Percentiles rank a stretch among this genome's conserved stretches.
These are phyloP conservation scores for Psettodes erumei DNA, from an alignment of 2,113 vertebrate species.

Conservation along the genomic window DNA sequence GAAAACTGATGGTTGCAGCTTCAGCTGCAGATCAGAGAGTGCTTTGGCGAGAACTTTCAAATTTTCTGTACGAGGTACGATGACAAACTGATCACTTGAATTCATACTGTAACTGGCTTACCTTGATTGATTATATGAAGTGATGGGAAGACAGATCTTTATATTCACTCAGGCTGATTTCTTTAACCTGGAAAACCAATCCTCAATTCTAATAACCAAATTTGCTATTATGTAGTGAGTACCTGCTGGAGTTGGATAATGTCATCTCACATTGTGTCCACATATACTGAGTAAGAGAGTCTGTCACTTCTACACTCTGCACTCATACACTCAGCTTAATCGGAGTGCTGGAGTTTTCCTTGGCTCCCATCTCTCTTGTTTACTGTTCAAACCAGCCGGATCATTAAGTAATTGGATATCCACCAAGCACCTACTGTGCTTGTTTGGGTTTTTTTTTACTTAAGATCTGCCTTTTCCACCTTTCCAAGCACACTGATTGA, in stretches of 20 bases:
- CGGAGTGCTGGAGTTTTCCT: neutral
- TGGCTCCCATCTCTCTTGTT: conserved; percentile 28
- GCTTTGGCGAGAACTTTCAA: no score
- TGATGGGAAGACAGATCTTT: neutral
- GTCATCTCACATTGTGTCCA: neutral
- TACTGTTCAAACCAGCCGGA: conserved; percentile 30
- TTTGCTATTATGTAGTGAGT: neutral
- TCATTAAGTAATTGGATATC: conserved; percentile 36
- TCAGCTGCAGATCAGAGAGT: no score
- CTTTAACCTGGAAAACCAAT: neutral
- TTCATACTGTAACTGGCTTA: neutral
- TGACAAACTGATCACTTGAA: no score
- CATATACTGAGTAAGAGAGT: neutral
- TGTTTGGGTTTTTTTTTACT: conserved; percentile 27
- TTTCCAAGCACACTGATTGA: conserved; percentile 26
- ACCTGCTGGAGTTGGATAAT: neutral
- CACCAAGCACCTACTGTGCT: neutral
- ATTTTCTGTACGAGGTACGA: no score
- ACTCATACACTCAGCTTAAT: neutral
- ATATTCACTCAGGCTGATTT: neutral
- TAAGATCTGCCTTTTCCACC: neutral
- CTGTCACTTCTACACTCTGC: neutral
- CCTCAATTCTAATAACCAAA: neutral
- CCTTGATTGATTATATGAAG: conserved; percentile 18
- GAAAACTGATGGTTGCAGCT: no score